Evolutionary conservation across 2,888 invertebrate species (phyloP), one percentile per base, ranked within the genome.

Genomic region (Sialis fuliginosa): DNA sequence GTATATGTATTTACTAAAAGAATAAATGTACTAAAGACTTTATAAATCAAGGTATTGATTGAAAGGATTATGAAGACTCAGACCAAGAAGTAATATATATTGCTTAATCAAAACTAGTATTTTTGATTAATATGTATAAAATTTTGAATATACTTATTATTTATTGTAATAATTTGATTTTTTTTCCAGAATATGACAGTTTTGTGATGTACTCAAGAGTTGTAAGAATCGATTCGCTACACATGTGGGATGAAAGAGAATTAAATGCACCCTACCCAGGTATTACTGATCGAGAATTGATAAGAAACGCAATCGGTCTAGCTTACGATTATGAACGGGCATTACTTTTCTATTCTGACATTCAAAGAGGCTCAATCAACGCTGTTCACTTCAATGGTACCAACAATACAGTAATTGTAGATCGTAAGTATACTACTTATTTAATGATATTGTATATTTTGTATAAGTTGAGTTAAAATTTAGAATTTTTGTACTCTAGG

Each of bases 221-320:
- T 47, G 76, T 81, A 39, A 74, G 79, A 53, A 81, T 93, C 49
- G 89, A 89, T 59, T 86, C 83, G 55, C 76, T 89, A 12, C 82
- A 84, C 57, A 73, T 87, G 61, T 72, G 73, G 31, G 79, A 81
- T 58, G 79, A 79, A 49, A 71, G 72, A 44, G 72, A 81, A 52
- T 75, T 80, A 55, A 90, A 89, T 61, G 75, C 85, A 34, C 90
- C 91, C 0, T 77, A 80, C 54, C 75, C 79, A 42, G 71, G 77
- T 37, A 83, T 91, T 48, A 73, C 77, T 51, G 77, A 83, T 59
- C 67, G 75, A 50, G 78, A 79, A 5, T 65, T 76, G 56, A 81
- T 91, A 75, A 72, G 85, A 48, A 91, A 91, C 67, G 88, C 86
- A 6, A 89, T 91, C 56, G 89, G 86, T 22, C 69, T 92, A 46